phyloP scores from a whole-genome alignment of 2,888 invertebrate species.

The Drosophila seclusa region DNA sequence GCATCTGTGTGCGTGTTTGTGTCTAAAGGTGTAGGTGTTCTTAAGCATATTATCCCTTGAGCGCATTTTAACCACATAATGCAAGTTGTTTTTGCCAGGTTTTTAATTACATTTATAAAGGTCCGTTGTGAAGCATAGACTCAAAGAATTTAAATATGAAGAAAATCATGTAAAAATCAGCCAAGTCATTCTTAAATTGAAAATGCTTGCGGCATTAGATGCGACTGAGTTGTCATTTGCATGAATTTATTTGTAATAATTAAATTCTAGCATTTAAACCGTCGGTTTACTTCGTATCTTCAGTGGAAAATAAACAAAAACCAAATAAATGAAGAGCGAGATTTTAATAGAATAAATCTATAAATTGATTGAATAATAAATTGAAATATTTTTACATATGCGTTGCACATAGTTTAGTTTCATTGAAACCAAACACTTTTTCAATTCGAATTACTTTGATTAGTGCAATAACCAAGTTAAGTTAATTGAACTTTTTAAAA shows the following conservation, averaged over 20 bases:
- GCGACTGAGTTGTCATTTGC: not conserved
- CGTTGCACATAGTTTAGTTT: not conserved
- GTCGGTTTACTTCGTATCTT: not conserved
- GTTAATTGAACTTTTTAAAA: not conserved
- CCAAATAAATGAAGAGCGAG: not conserved
- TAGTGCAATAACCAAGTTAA: not conserved
- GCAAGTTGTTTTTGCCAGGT: constrained; percentile 44
- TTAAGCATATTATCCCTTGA: constrained; percentile 69
- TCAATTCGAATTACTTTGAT: not conserved
- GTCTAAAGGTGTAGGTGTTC: constrained; percentile 17
- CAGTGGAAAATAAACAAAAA: not conserved
- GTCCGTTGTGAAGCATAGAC: not conserved
- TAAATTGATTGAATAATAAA: not conserved
- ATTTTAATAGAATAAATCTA: not conserved
- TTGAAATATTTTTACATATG: not conserved
- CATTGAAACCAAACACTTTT: not conserved
- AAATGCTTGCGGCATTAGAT: not conserved
- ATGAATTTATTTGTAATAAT: not conserved
- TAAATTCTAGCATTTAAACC: not conserved
- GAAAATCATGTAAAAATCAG: constrained; percentile 8
- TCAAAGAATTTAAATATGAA: constrained; percentile 30
- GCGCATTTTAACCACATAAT: constrained; percentile 55
- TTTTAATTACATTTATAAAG: constrained; percentile 64
- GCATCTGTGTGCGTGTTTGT: constrained; percentile 9
- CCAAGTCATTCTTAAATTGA: no score